Base-by-base conservation (phyloP, 2,113 vertebrate species). In the Lampris megalopsis region DNA sequence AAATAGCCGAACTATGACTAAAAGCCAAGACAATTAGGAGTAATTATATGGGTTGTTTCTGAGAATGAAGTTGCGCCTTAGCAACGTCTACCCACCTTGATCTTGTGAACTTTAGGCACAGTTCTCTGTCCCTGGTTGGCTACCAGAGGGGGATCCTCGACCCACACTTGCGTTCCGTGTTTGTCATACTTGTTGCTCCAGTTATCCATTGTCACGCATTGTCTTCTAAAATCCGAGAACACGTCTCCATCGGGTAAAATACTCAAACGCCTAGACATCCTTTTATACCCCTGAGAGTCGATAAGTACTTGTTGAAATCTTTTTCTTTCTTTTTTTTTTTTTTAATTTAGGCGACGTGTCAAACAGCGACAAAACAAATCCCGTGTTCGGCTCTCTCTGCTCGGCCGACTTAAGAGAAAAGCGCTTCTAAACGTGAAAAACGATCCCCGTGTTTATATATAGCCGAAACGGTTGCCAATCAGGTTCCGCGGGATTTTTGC, bases 101-200 rank as follows among this genome's bases (percentile, higher is more conserved):
- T 90, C 58, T 90, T 94, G 76, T 95, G 94, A 13, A 94, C 36
- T 86, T 92, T 94, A 0, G 82, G 57, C 0, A 59, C 42, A 13
- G 2, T 78, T 10, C 74, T 50, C 1, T 77, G 87, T 2, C 24
- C 79, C 38, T 82, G 68, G 3, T 83, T 82, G 1, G 41, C 40
- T 1, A 65, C 13, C 9, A 63, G 3, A 3, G 86, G 49, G 0
- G 83, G 62, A 2, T 57, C 62, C 35, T 94, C 93, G 5, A 92
- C 81, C 91, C 94, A 95, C 11, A 96, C 94, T 45, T 92, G 89
- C 87, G 94, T 92, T 1, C 84, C 93, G 1, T 83, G 49, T 0
- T 82, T 91, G 9, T 89, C 78, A 82, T 94, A 96, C 45, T 93
- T 94, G 37, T 72, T 92, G 2, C 41, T 2, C 94, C 95, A 96